Base-by-base conservation (phyloP, 2,888 invertebrate genomes). In the Tupiocoris notatus region DNA sequence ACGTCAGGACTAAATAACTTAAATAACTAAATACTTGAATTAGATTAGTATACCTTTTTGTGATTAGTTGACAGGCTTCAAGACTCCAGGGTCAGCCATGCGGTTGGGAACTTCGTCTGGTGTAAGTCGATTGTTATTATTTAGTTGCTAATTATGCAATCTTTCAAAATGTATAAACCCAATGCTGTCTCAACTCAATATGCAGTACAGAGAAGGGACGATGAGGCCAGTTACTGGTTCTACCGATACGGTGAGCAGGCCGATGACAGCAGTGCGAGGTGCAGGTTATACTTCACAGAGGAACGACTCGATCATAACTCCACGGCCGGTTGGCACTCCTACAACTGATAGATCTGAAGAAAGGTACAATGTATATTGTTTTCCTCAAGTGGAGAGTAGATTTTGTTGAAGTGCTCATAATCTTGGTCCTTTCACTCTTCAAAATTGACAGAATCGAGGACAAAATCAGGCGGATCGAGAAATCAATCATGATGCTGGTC, bases 251-350 rank as follows among this genome's bases (percentile, higher is more conserved):
- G 82, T 82, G 12, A 86, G 85, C 21, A 82, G 99, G 76, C 98
- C 99, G 0, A 96, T 98, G 88, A 99, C 99, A 1, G 98, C 98
- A 1, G 95, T 98, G 57, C 88, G 96, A 76, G 98, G 96, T 7
- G 98, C 96, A 23, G 99, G 99, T 0, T 99, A 95, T 84, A 95
- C 95, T 2, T 95, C 96, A 1, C 89, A 88, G 66, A 85, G 85
- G 22, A 70, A 73, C 58, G 77, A 76, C 67, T 64, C 76, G 1
- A 67, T 76, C 23, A 61, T 76, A 24, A 67, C 76, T 18, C 76
- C 78, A 2, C 57, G 77, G 12, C 68, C 75, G 7, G 65, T 77
- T 6, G 20, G 58, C 20, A 76, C 76, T 18, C 66, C 76, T 20
- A 58, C 66, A 65, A 17, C 70, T 12, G 70, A 76, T 25, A 70